Evolutionary conservation across 2,113 vertebrate species (phyloP).

Genomic region (Melanostigma gelatinosum): DNA sequence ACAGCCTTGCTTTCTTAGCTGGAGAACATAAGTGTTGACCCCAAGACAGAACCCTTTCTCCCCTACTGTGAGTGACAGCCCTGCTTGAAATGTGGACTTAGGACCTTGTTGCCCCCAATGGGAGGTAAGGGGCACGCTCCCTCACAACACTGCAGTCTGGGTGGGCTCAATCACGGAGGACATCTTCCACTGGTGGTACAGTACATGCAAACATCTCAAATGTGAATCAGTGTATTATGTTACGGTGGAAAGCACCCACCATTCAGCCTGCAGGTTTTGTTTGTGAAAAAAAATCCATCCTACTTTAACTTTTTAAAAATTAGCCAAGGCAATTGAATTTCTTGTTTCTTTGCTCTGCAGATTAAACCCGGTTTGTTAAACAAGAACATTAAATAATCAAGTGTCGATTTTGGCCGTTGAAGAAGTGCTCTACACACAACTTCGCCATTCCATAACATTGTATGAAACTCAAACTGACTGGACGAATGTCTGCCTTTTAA

Average conservation of each 20-base stretch:
- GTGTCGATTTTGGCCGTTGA: slow-evolving; percentile 62
- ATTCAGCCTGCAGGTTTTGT: slow-evolving; percentile 55
- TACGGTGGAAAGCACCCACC: slow-evolving; percentile 60
- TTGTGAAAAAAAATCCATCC: slow-evolving; percentile 42
- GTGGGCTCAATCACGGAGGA: slow-evolving; percentile 79
- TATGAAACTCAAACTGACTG: slow-evolving; percentile 78
- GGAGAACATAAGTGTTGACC: slow-evolving; percentile 86
- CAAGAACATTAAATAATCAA: slow-evolving; percentile 84
- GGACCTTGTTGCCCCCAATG: slow-evolving; percentile 79
- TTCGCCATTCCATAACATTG: slow-evolving; percentile 76
- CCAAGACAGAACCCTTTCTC: slow-evolving; percentile 81
- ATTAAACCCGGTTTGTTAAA: slow-evolving; percentile 80
- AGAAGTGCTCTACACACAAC: slow-evolving; percentile 60
- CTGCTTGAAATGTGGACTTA: slow-evolving; percentile 78
- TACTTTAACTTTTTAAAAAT: slow-evolving; percentile 61
- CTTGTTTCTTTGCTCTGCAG: slow-evolving; percentile 83
- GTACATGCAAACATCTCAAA: slow-evolving; percentile 79
- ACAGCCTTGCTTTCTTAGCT: slow-evolving; percentile 87
- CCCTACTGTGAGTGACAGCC: slow-evolving; percentile 83
- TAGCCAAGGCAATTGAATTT: slow-evolving; percentile 71
- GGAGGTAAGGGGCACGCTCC: slow-evolving; percentile 78
- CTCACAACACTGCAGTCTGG: slow-evolving; percentile 80
- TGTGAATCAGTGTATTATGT: slow-evolving; percentile 73
- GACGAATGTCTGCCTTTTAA: slow-evolving; percentile 73
- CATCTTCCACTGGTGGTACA: slow-evolving; percentile 76